Evolutionary conservation across 2,888 invertebrate species (phyloP), one percentile per base, ranked within the genome.

Genomic region (Temnothorax unifasciatus): DNA sequence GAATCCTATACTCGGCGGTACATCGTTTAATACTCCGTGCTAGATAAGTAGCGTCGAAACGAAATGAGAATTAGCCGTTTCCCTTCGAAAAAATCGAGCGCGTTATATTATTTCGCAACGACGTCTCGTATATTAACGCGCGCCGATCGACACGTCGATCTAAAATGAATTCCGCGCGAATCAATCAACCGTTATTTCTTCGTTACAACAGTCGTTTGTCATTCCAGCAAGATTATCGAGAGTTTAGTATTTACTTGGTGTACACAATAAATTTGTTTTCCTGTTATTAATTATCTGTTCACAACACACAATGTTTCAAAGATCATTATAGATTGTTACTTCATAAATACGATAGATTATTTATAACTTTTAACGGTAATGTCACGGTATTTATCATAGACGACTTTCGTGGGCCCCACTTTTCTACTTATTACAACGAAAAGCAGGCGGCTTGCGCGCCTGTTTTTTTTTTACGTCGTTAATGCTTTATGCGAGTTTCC

Each of bases 321-420:
- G 86, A 83, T 87, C 77, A 74, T 88, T 88, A 91, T 82, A 87
- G 85, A 84, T 88, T 86, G 54, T 89, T 85, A 77, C 66, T 76
- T 87, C 82, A 86, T 84, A 90, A 87, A 89, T 92, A 92, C 86
- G 84, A 86, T 86, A 91, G 83, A 87, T 89, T 87, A 89, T 85
- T 89, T 73, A 71, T 81, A 86, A 85, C 76, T 68, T 83, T 88
- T 86, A 82, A 74, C 75, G 81, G 75, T 88, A 88, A 88, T 86
- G 38, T 68, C 81, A 74, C 71, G 57, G 57, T 79, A 81, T 81
- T 81, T 90, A 83, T 92, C 89, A 90, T 92, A 91, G 88, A 92
- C 90, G 92, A 89, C 89, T 90, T 91, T 86, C 89, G 93, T 93
- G 94, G 94, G 94, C 93, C 94, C 94, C 93, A 90, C 85, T 90